phyloP scores from a whole-genome alignment of 1,140 invertebrate genomes.

The Olivierus martensii region DNA sequence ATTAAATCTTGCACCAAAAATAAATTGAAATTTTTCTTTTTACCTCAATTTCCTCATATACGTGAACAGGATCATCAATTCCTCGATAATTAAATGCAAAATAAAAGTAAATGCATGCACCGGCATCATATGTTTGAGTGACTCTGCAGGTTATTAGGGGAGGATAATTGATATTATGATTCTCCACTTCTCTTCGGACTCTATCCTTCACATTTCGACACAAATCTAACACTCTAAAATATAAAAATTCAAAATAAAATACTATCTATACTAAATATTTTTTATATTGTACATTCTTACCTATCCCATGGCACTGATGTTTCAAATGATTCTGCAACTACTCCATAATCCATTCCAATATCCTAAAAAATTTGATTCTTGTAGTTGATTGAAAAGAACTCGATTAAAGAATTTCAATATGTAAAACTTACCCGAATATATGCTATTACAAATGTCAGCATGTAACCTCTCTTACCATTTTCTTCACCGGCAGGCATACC shows the following conservation, averaged over 20 bases:
- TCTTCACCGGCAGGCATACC: constrained; percentile 70
- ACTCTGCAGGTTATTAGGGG: constrained; percentile 63
- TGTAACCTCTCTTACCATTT: constrained; percentile 90
- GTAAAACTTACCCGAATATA: constrained; percentile 61
- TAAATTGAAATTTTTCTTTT: neutral
- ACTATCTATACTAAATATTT: neutral
- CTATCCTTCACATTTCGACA: constrained; percentile 81
- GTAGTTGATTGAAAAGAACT: neutral
- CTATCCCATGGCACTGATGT: constrained; percentile 93
- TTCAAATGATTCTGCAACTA: constrained; percentile 94
- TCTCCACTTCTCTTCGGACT: constrained; percentile 48
- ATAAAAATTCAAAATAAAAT: neutral
- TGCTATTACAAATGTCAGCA: constrained; percentile 95
- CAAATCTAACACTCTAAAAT: constrained; percentile 49
- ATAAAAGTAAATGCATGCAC: constrained; percentile 97
- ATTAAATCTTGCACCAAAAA: too few relatives aligned
- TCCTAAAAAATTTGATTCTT: constrained; percentile 44
- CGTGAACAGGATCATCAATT: constrained; percentile 53
- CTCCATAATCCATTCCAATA: constrained; percentile 69
- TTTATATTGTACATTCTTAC: too few relatives aligned
- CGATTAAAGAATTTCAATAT: neutral
- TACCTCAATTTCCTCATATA: constrained; percentile 60
- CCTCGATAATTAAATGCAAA: constrained; percentile 74
- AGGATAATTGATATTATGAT: constrained; percentile 41
- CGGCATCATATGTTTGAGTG: constrained; percentile 93